A percentile compares a stretch with the other conserved stretches of the same genome.
These are phyloP conservation scores for Alectoris magna DNA, from an alignment of 2,797 vertebrate species.

Conservation along the genomic window DNA sequence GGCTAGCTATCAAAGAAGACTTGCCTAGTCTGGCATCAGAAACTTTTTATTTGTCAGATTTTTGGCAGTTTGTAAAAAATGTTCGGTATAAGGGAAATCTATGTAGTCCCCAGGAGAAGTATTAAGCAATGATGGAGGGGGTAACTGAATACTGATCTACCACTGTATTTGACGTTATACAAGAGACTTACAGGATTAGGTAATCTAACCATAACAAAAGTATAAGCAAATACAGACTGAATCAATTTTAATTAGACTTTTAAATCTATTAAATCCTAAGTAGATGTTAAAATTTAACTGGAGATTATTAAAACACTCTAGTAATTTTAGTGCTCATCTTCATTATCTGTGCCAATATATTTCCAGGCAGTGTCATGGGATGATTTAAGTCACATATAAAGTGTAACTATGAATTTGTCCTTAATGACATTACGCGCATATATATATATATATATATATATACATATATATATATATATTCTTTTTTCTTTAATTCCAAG, in stretches of 20 bases:
- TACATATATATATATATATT: background rate
- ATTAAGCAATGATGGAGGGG: background rate
- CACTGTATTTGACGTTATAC: background rate
- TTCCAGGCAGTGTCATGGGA: background rate
- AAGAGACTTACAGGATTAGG: background rate
- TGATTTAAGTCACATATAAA: background rate
- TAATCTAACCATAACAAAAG: background rate
- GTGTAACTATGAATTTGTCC: background rate
- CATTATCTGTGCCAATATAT: background rate
- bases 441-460: background rate
- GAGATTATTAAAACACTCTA: conserved; percentile 1
- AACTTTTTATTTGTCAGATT: background rate
- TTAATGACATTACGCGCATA: background rate
- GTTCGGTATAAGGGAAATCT: background rate
- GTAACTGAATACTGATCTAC: background rate
- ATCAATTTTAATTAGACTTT: conserved; percentile 16
- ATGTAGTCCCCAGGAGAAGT: background rate
- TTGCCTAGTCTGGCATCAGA: background rate
- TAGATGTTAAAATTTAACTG: conserved; percentile 1
- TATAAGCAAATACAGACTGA: background rate
- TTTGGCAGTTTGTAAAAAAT: background rate
- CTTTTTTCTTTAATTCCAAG: background rate
- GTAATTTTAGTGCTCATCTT: background rate
- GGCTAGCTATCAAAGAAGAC: background rate
- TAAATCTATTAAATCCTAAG: background rate